A percentile compares a stretch with the other conserved stretches of the same genome.
Conservation (phyloP, 2,888 invertebrate genomes). For the Sphinx pinastri region DNA sequence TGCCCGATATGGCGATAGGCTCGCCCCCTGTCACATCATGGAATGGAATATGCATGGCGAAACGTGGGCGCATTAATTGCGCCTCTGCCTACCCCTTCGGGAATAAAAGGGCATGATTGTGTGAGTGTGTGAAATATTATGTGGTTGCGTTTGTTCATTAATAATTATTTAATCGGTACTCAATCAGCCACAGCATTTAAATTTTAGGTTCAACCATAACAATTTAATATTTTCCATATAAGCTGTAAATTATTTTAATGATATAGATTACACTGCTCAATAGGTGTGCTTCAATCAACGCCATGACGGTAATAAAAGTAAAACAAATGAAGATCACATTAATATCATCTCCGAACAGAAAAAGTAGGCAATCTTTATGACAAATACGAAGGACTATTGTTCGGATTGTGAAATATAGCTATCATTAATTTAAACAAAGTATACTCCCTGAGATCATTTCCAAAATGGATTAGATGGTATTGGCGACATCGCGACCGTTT, state of each 20-base stretch:
- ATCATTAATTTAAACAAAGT: conserved; percentile 74
- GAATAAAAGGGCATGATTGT: no score
- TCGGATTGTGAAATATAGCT: conserved; percentile 64
- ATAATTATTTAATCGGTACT: no score
- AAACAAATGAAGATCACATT: conserved; percentile 54
- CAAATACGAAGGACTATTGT: conserved; percentile 70
- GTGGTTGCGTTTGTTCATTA: no score
- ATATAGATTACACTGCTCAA: conserved; percentile 7
- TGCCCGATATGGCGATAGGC: no score
- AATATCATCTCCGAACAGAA: conserved; percentile 62
- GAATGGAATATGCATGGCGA: no score
- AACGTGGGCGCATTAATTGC: no score
- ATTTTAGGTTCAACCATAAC: no score
- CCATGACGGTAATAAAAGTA: conserved; percentile 1
- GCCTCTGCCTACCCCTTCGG: no score
- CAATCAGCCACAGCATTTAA: no score
- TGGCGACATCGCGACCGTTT: conserved; percentile 60
- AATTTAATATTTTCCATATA: no score
- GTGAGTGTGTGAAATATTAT: no score
- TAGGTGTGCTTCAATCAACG: conserved; percentile 14
- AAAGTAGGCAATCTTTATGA: conserved; percentile 76
- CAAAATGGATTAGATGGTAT: conserved; percentile 60
- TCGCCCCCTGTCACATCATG: no score
- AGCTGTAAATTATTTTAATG: background rate
- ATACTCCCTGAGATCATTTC: conserved; percentile 54